Base-by-base conservation (phyloP, 30 jellyfish, hydroid and myxozoan species). In the Morbakka virulenta region DNA sequence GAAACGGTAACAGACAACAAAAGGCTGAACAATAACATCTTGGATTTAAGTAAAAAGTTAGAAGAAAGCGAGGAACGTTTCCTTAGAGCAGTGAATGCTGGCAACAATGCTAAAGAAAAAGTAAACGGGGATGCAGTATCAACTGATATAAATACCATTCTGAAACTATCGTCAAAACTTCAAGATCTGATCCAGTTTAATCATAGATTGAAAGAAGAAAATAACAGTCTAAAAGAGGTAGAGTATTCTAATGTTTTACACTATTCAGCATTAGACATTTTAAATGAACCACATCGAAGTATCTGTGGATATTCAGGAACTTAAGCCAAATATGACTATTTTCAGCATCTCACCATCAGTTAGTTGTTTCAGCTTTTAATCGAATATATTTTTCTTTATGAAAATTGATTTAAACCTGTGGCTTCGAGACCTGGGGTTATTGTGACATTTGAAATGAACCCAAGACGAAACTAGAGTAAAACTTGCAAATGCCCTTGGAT, bases 111-210 rank as follows among this genome's bases (percentile, higher is more conserved):
- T 17, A 52, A 62, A 13, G 80, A 71, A 2, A 47, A 22, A 50
- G 62, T 64, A 41, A 76, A 51, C 14, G 92, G 79, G 2, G 92
- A 77, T 23, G 27, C 67, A 33, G 65, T 29, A 13, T 24, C 88
- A 23, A 87, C 68, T 11, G 97, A 89, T 64, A 80, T 93, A 1
- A 74, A 76, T 52, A 93, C 99, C 3, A 85, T 93, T 62, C 36
- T 93, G 80, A 81, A 83, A 63, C 81, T 93, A 76, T 93, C 99
- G 0, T 72, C 95, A 20, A 87, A 93, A 21, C 85, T 93, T n/a
- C 99, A 93, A 81, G 95, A 86, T 31, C 77, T 82, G 94, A 85
- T 86, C 52, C 81, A 80, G 34, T 50, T 24, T 31, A 93, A 93
- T 68, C 93, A 82, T 47, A 53, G 50, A n/a, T 48, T 93, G 14